These are phyloP conservation scores for Bombus soroeensis DNA, from an alignment of 1,140 invertebrate species.

Conservation along the genomic window DNA sequence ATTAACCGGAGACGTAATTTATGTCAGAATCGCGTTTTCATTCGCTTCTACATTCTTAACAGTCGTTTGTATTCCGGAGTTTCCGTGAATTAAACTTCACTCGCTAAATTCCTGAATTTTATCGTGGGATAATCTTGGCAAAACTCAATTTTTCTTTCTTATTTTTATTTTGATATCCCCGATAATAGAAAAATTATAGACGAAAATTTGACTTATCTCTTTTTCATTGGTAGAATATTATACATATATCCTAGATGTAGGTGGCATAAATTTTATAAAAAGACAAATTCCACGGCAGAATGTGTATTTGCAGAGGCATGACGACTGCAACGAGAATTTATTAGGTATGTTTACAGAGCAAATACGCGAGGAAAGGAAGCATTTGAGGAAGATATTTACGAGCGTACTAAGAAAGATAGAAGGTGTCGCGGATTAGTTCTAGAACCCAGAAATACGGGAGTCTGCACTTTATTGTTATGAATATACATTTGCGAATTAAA, in stretches of 20 bases:
- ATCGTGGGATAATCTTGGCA: background rate
- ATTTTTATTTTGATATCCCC: accelerated
- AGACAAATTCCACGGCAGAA: background rate
- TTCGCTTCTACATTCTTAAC: conserved; percentile 2
- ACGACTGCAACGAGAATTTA: conserved; percentile 46
- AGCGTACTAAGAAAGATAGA: conserved; percentile 45
- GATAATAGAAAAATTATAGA: background rate
- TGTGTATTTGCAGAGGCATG: conserved; percentile 22
- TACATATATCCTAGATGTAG: too few species aligned
- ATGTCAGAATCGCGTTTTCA: conserved; percentile 16
- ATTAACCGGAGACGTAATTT: conserved; percentile 27
- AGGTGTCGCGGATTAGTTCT: conserved; percentile 37
- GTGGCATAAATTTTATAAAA: background rate
- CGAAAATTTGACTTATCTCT: too few species aligned
- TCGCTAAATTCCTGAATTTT: background rate
- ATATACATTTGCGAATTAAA: background rate
- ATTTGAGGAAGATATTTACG: conserved; percentile 49
- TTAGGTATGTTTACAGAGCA: conserved; percentile 40
- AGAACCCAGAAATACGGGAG: conserved; percentile 1
- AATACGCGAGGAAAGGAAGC: conserved; percentile 39
- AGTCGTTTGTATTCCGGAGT: conserved; percentile 3
- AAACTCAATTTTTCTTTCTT: too few species aligned
- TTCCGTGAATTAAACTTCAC: background rate
- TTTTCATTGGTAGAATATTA: too few species aligned
- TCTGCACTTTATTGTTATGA: conserved; percentile 6